Conservation (phyloP, 2,888 invertebrate genomes). For the Pyralis farinalis region DNA sequence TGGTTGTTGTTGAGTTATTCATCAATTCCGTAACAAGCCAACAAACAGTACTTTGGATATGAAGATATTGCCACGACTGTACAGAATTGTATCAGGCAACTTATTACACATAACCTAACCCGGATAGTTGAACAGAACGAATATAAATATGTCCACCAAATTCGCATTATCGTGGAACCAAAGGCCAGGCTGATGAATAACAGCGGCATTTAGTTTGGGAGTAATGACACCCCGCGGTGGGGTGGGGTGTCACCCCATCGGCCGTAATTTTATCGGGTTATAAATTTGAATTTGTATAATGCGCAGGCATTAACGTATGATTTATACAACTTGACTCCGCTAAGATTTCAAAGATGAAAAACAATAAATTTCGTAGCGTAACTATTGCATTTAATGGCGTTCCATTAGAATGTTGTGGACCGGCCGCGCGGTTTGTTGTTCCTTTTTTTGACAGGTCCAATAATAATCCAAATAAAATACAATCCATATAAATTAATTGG, state of each 20-base stretch:
- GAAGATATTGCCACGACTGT: no score
- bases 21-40: no score
- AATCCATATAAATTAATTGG: no score
- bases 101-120: not conserved
- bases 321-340: slow-evolving; percentile 79
- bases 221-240: slow-evolving; percentile 39
- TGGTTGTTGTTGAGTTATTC: no score
- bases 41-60: no score
- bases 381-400: slow-evolving; percentile 73
- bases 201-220: slow-evolving; percentile 60
- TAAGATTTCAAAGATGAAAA: slow-evolving; percentile 82
- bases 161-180: slow-evolving; percentile 16
- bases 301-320: slow-evolving; percentile 77
- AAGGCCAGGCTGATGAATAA: slow-evolving; percentile 61
- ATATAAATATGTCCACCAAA: slow-evolving; percentile 1
- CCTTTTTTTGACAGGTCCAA: no score
- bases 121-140: not conserved
- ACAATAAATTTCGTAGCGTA: slow-evolving; percentile 78
- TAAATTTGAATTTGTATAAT: slow-evolving; percentile 82
- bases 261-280: slow-evolving; percentile 81
- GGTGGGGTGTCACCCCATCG: slow-evolving; percentile 50
- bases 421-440: no score
- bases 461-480: no score
- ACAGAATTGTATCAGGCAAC: no score
- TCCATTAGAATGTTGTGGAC: slow-evolving; percentile 35